Percentiles rank a stretch among this genome's conserved stretches.
Conservation (phyloP, 2,797 vertebrate species). For the Enteromius argenteus region DNA sequence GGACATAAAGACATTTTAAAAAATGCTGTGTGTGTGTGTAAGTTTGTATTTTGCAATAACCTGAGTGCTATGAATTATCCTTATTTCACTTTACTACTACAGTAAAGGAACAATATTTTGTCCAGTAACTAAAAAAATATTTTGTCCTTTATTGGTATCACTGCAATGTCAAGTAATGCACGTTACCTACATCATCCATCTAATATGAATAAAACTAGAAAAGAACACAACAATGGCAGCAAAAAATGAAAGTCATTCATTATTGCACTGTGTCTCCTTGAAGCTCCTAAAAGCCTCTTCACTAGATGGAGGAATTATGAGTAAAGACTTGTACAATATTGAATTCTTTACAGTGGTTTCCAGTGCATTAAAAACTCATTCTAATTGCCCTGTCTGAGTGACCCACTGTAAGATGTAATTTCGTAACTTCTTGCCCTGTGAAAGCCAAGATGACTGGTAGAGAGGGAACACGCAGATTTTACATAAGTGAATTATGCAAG, state of each 20-base stretch:
- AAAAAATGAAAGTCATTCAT: conserved; percentile 36
- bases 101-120: neutral
- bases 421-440: conserved; percentile 12
- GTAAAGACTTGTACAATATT: conserved; percentile 34
- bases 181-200: conserved; percentile 3
- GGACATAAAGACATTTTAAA: neutral
- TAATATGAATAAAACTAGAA: conserved; percentile 28
- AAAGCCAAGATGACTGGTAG: conserved; percentile 24
- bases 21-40: neutral
- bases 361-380: conserved; percentile 11
- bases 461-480: conserved; percentile 41
- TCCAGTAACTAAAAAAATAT: neutral
- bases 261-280: conserved; percentile 14
- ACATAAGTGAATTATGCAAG: conserved; percentile 57
- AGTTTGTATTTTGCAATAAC: neutral
- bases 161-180: conserved; percentile 14
- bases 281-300: conserved; percentile 30
- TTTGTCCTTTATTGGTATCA: conserved; percentile 24
- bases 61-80: conserved; percentile 9
- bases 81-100: conserved; percentile 22
- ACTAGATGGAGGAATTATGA: conserved; percentile 39
- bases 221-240: neutral
- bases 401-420: conserved; percentile 35
- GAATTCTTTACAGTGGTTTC: conserved; percentile 43
- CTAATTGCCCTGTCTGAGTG: conserved; percentile 43